Evolutionary conservation across 2,113 vertebrate species (phyloP), one percentile per base, ranked within the genome.

Genomic region (Ancistrus triradiatus): DNA sequence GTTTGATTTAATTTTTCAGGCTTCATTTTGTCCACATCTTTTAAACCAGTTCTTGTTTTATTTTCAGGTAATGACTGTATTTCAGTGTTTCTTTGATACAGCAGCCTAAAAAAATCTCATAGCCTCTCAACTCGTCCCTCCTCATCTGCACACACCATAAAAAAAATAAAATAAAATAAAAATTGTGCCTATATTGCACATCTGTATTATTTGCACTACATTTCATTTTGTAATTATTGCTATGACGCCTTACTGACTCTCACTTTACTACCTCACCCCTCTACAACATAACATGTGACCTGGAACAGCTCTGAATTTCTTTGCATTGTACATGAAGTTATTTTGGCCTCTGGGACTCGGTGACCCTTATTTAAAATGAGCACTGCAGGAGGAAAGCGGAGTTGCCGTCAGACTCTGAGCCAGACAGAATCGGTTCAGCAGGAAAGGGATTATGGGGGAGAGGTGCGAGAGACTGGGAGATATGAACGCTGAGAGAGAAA

Each of bases 371-470:
- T 18, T 46, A 47, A 59, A 59, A 33, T 46, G 15, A 59, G 42
- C 27, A 59, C 42, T 46, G 42, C 42, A 9, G 42, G 42, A 59
- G 38, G 17, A 47, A 59, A 59, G 40, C 56, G 13, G 56, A 31
- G 37, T 9, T 42, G 55, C 37, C 37, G 1, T 43, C 61, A 50
- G 22, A 17, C 35, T 52, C 35, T 11, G 9, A 72, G 73, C 74
- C 61, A 75, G 72, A 69, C 70, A 69, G 62, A 76, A 59, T 59
- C 57, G 27, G 69, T 57, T 25, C 7, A 68, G 68, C 58, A 37
- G 52, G 50, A 28, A 49, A 21, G 31, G 51, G 53, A 33, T 33
- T 53, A 28, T 53, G 63, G 53, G 15, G 44, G 51, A 66, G 14
- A 47, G 24, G 40, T 60, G 18, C 17, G 18, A 19, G 28, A 69